These are phyloP conservation scores for Rhamnusium bicolor DNA, from an alignment of 2,888 invertebrate species.

Conservation along the genomic window DNA sequence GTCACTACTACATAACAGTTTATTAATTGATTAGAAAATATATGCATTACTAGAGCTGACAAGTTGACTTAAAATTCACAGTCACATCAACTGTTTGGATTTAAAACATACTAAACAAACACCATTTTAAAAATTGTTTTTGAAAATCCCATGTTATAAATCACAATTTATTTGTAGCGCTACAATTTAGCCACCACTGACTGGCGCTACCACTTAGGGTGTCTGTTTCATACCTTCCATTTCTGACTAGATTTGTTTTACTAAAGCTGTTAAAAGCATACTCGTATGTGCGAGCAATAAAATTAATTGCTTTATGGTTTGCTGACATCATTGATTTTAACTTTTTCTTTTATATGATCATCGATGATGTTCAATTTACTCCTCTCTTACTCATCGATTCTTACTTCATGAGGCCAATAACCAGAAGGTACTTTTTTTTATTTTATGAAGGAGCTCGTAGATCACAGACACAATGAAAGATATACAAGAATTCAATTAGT, in stretches of 20 bases:
- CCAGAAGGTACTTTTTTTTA: neutral
- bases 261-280: conserved; percentile 50
- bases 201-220: conserved; percentile 36
- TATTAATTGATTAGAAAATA: too few relatives aligned
- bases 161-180: too few relatives aligned
- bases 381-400: conserved; percentile 6
- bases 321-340: conserved; percentile 49
- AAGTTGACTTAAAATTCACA: too few relatives aligned
- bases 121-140: too few relatives aligned
- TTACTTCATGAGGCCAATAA: conserved; percentile 16
- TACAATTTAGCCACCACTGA: neutral
- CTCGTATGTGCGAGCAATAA: conserved; percentile 48
- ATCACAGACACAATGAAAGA: neutral
- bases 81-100: too few relatives aligned
- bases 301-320: conserved; percentile 53
- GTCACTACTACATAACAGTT: too few relatives aligned
- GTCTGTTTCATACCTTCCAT: conserved; percentile 25
- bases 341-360: conserved; percentile 46
- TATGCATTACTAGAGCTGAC: too few relatives aligned
- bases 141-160: too few relatives aligned
- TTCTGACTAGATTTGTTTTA: conserved; percentile 48
- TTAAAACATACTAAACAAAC: too few relatives aligned
- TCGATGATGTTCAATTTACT: conserved; percentile 21
- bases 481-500: too few relatives aligned
- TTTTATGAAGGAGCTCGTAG: neutral